These are phyloP conservation scores for Dasyornis broadbenti DNA, from an alignment of 2,113 vertebrate genomes.

Conservation along the genomic window DNA sequence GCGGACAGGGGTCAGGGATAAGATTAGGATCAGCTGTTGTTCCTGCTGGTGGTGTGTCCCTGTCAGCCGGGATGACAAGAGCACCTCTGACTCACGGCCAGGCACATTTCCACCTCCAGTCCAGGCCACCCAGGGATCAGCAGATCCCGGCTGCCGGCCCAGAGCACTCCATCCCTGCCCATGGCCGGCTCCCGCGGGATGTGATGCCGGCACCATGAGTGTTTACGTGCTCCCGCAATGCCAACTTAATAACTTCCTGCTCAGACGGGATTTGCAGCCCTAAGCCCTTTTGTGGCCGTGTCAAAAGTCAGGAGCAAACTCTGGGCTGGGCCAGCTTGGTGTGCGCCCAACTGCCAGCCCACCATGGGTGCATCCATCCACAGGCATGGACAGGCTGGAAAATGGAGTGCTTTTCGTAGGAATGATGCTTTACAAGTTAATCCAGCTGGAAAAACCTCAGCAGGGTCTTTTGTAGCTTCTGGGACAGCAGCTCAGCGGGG, in stretches of 20 bases:
- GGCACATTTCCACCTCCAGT: neutral
- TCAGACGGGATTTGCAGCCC: constrained; percentile 4
- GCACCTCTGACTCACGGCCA: neutral
- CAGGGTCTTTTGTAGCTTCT: neutral
- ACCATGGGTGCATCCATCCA: rapidly evolving
- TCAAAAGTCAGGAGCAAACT: neutral
- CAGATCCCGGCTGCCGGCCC: neutral
- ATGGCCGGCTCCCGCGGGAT: rapidly evolving
- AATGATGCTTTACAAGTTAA: neutral
- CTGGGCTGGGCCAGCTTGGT: neutral
- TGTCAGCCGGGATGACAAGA: neutral
- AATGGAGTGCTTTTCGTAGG: neutral
- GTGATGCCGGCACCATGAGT: neutral
- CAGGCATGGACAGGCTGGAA: neutral
- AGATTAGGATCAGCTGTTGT: neutral
- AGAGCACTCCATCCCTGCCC: rapidly evolving
- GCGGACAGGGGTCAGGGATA: neutral
- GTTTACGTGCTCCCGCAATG: neutral
- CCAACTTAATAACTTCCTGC: constrained; percentile 7
- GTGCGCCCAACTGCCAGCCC: neutral
- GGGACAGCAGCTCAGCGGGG: neutral
- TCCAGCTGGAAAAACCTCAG: neutral
- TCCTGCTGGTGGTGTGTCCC: neutral
- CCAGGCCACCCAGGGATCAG: neutral
- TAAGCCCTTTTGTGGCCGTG: neutral